A percentile compares a stretch with the other conserved stretches of the same genome.
Conservation (phyloP, 2,797 vertebrate species). For the Syndactyla subalaris region DNA sequence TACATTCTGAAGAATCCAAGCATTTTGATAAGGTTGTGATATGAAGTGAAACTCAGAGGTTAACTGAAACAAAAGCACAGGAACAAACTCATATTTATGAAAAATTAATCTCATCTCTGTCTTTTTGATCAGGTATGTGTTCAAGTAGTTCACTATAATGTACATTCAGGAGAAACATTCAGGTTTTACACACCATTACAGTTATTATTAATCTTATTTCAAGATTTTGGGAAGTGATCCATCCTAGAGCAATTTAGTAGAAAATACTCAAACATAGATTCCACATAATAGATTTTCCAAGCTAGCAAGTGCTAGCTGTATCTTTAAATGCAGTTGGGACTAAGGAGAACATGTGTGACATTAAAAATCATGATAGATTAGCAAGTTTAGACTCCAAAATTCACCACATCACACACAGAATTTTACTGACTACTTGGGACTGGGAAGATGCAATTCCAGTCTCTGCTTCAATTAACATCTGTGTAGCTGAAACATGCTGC, state of each 20-base stretch:
- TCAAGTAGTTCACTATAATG: not conserved
- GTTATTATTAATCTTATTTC: not conserved
- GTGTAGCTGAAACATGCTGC: rapidly evolving
- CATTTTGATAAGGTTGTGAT: not conserved
- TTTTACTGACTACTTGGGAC: not conserved
- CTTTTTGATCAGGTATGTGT: not conserved
- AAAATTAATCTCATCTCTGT: not conserved
- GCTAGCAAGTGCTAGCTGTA: not conserved
- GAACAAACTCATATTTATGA: not conserved
- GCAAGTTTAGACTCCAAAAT: not conserved
- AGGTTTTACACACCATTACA: not conserved
- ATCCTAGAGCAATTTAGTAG: not conserved
- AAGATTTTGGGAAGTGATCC: not conserved
- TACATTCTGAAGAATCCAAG: not conserved
- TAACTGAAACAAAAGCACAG: not conserved
- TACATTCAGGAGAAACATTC: not conserved
- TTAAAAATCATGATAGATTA: not conserved
- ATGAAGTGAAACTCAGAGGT: not conserved
- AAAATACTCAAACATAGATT: not conserved
- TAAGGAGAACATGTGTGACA: rapidly evolving
- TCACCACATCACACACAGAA: not conserved
- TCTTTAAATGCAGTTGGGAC: not conserved
- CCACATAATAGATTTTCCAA: not conserved
- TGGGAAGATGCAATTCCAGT: not conserved
- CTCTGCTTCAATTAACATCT: not conserved